A percentile compares a stretch with the other conserved stretches of the same genome.
phyloP scores from a whole-genome alignment of 2,888 invertebrate species.

The Apoda limacodes region DNA sequence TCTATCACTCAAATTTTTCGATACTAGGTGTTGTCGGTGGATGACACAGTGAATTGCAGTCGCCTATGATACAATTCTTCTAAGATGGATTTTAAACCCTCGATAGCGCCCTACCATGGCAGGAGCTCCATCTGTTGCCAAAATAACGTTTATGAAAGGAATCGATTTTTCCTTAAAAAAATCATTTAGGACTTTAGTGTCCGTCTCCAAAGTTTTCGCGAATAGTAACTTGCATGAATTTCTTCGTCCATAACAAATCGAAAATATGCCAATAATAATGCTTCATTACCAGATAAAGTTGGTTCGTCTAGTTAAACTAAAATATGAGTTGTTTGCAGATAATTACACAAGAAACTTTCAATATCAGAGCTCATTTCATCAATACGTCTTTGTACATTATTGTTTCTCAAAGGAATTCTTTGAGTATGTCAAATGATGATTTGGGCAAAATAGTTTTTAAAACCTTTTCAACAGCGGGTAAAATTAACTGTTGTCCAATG shows the following conservation, averaged over 20 bases:
- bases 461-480: conserved; percentile 28
- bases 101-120: conserved; percentile 28
- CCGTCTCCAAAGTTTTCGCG: conserved; percentile 28
- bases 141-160: conserved; percentile 25
- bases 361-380: too few relatives aligned
- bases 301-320: too few relatives aligned
- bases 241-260: conserved; percentile 28
- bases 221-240: conserved; percentile 30
- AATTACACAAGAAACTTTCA: too few relatives aligned
- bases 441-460: conserved; percentile 21
- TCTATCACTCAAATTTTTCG: conserved; percentile 10
- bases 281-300: conserved; percentile 12
- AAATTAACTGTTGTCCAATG: too few relatives aligned
- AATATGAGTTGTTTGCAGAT: too few relatives aligned
- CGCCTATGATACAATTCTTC: conserved; percentile 23
- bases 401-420: too few relatives aligned
- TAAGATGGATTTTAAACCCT: conserved; percentile 29
- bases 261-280: too few relatives aligned
- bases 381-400: too few relatives aligned
- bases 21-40: conserved; percentile 18
- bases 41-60: conserved; percentile 14
- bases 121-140: conserved; percentile 29
- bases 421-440: too few relatives aligned
- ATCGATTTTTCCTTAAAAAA: conserved; percentile 15
- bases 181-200: conserved; percentile 26